These are phyloP conservation scores for Metacarcinus magister DNA, from an alignment of 2,888 invertebrate genomes.

Conservation along the genomic window DNA sequence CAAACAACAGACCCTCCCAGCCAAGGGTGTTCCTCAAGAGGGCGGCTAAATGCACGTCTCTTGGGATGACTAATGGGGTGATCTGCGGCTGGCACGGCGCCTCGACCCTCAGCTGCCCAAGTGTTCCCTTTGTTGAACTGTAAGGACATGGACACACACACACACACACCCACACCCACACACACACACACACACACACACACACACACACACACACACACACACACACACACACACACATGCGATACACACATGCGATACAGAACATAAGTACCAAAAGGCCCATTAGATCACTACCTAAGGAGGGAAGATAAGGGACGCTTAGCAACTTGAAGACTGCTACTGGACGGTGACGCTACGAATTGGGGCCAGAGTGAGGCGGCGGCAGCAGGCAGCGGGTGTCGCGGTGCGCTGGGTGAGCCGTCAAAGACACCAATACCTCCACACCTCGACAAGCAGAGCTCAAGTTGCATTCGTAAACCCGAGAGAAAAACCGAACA, in stretches of 20 bases:
- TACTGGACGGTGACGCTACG: background rate
- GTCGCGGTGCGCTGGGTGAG: background rate
- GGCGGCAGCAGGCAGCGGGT: background rate
- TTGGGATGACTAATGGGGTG: conserved; percentile 33
- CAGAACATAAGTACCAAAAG: background rate
- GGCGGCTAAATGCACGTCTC: conserved; percentile 43
- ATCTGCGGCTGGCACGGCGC: conserved; percentile 15
- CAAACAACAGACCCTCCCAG: background rate
- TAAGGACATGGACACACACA: background rate
- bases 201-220: conserved; percentile 31
- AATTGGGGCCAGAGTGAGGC: background rate
- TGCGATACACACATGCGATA: background rate
- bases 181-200: background rate
- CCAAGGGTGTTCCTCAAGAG: background rate
- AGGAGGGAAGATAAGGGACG: background rate
- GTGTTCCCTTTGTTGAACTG: background rate
- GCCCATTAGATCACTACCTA: background rate
- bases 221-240: conserved; percentile 17
- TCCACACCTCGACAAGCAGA: conserved; percentile 65
- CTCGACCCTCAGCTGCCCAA: conserved; percentile 32
- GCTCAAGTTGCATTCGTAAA: conserved; percentile 56
- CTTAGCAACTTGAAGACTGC: background rate
- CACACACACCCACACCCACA: conserved; percentile 18
- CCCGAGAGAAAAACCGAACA: conserved; percentile 56
- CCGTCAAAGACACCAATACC: conserved; percentile 26